Conservation (phyloP, 2,113 vertebrate species). For the Perca schrenkii region DNA sequence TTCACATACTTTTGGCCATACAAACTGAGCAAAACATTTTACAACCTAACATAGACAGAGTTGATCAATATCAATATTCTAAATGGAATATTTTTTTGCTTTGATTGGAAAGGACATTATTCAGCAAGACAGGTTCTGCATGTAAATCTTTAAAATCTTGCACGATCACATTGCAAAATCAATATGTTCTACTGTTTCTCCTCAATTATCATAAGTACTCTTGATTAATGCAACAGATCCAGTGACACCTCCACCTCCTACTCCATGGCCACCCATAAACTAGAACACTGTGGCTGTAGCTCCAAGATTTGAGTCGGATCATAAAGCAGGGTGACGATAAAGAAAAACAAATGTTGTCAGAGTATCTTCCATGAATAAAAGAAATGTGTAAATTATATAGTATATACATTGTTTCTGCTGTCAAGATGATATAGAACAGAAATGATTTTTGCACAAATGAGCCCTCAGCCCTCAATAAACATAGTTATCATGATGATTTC, state of each 20-base stretch:
- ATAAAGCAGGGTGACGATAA: not conserved
- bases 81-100: conserved; percentile 2
- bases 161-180: conserved; percentile 5
- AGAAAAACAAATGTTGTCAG: conserved; percentile 2
- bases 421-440: conserved; percentile 54
- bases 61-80: conserved; percentile 14
- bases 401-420: conserved; percentile 9
- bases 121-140: not conserved
- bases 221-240: not conserved
- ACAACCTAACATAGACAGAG: not conserved
- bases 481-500: conserved; percentile 50
- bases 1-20: not conserved
- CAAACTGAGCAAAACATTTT: not conserved
- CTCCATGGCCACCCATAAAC: conserved; percentile 8
- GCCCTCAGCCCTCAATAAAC: conserved; percentile 49
- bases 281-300: not conserved
- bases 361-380: conserved; percentile 16
- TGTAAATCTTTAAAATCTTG: conserved; percentile 23
- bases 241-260: not conserved
- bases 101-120: not conserved
- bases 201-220: not conserved
- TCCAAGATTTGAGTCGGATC: conserved; percentile 12
- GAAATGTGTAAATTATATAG: conserved; percentile 16
- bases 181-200: not conserved
- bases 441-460: conserved; percentile 15